These are phyloP conservation scores for Aspidoscelis tigris DNA, from an alignment of 2,113 vertebrate species.

Conservation along the genomic window DNA sequence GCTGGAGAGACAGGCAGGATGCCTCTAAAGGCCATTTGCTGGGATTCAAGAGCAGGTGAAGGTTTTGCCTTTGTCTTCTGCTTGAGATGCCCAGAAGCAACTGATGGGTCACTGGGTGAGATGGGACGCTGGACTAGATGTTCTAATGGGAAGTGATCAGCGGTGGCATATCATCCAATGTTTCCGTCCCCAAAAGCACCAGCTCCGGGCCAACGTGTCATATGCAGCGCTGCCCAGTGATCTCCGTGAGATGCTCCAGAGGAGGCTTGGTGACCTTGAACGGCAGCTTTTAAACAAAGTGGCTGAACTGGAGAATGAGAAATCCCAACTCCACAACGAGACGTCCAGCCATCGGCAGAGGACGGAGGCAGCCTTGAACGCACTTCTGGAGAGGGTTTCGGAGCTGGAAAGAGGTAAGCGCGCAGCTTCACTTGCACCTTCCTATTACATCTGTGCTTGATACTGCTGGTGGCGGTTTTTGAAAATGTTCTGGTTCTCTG, in stretches of 20 bases:
- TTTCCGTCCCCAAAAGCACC: slow-evolving; percentile 74
- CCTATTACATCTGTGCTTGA: rapidly evolving
- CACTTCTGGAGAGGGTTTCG: slow-evolving; percentile 90
- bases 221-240: slow-evolving; percentile 80
- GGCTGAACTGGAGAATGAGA: slow-evolving; percentile 94
- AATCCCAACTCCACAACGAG: slow-evolving; percentile 94
- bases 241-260: slow-evolving; percentile 90
- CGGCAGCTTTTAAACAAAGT: slow-evolving; percentile 92
- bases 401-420: slow-evolving; percentile 92
- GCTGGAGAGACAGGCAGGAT: too few species aligned
- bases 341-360: slow-evolving; percentile 91
- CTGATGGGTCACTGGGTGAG: too few species aligned
- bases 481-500: neutral
- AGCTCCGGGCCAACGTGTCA: slow-evolving; percentile 82
- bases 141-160: neutral
- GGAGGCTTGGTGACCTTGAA: slow-evolving; percentile 89
- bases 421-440: rapidly evolving
- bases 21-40: too few species aligned
- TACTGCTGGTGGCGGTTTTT: neutral
- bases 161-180: neutral
- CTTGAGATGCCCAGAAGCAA: too few species aligned
- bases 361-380: slow-evolving; percentile 89
- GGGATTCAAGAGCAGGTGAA: too few species aligned
- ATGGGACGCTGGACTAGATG: too few species aligned
- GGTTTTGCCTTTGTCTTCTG: too few species aligned